Base-by-base conservation (phyloP, 2,888 invertebrate species). In the Euphydryas editha region DNA sequence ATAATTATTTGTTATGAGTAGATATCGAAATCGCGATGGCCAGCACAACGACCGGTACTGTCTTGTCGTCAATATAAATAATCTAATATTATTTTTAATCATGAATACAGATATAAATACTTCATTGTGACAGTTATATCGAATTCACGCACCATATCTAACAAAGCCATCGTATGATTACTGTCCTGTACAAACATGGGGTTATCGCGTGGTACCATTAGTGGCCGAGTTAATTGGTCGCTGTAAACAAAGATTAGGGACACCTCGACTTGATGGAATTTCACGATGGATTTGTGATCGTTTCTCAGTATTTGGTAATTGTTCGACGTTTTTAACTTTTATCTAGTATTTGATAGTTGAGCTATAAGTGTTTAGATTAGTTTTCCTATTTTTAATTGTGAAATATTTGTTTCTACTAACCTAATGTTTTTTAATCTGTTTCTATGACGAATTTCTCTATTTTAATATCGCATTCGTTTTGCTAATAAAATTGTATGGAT, bases 231-330 rank as follows among this genome's bases (percentile, higher is more conserved):
- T 85, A 83, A 86, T 85, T 83, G 80, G 76, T 72, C 71, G 73
- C 76, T 73, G 79, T 78, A 78, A 83, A 85, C 81, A 85, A 75
- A 80, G 78, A 81, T 81, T 81, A 80, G 76, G 76, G 75, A 72
- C 74, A 72, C 76, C 80, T 51, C 74, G 77, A 77, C 77, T 78
- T 76, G 75, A 72, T 73, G 74, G 65, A 24, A 47, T 62, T 68
- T 55, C 36, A 62, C 51, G 37, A 65, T 54, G n/a, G 54, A 36
- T 54, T 36, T 18, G 55, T 54, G 55, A 56, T 18, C 73, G 72
- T 72, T 81, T 79, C 81, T 75, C 62, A 65, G 76, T 78, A 81
- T 83, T 76, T 77, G 75, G 70, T 75, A 73, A 75, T 76, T 67
- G 67, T 63, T 24, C 49, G 49, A 24, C 10, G 21, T 24, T 6